Evolutionary conservation across 1,140 invertebrate genomes (phyloP), one percentile per base, ranked within the genome.

Genomic region (Cydia amplana): DNA sequence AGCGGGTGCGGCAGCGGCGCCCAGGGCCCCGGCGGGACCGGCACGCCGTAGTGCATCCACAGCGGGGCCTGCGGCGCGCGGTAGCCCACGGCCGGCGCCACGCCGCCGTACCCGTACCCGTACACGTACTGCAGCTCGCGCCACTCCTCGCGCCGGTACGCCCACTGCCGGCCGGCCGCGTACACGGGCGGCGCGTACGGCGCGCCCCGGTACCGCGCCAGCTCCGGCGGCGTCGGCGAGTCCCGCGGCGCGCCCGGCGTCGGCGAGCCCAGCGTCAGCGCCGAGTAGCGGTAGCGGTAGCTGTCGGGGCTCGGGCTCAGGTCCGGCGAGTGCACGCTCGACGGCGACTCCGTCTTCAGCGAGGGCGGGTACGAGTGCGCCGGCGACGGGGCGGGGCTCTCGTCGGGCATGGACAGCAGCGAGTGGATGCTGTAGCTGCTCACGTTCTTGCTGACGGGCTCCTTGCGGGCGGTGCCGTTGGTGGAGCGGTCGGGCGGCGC

Each of bases 401-500:
- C 91, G 78, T 93, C 92, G 1, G 90, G 85, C 85, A 91, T 91
- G 55, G 95, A 95, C 75, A 97, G 90, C 82, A 97, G 92, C 78
- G 96, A 96, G 78, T 96, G 96, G 88, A 97, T 97, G 91, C 96
- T 97, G 89, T 96, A 96, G 78, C 95, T 96, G 83, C 95, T 95
- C 60, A 95, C 86, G 79, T 94, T 93, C 82, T 94, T 94, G 43
- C 93, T 79, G 4, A 83, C 82, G 64, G 83, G 76, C 73, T 84
- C 87, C 80, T 84, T 86, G 43, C 83, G 83, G 60, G 74, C 82
- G 78, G 82, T 77, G 75, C 86, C 86, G 80, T 87, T 90, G 73
- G 83, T 82, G 49, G 82, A 20, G 32, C 82, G 77, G 55, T 81
- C 80, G 16, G 65, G 70, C 43, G 82, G 74, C 36, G 74, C 18